A percentile compares a stretch with the other conserved stretches of the same genome.
phyloP scores from a whole-genome alignment of 1,140 invertebrate species.

The Aphelenchoides fujianensis region DNA sequence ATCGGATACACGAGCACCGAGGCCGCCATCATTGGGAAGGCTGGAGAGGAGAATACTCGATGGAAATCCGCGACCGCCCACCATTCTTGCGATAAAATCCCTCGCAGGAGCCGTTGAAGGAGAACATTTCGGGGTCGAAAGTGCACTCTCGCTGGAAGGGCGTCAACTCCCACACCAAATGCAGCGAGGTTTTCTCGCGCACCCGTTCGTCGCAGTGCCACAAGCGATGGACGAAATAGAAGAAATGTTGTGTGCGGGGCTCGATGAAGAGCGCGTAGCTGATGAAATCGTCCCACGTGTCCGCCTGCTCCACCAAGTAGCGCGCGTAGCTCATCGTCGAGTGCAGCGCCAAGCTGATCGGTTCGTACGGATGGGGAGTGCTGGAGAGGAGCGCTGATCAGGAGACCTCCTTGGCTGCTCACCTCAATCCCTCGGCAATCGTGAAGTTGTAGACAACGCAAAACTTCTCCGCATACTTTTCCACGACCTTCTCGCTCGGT shows the following conservation, averaged over 20 bases:
- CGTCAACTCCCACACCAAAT: constrained; percentile 23
- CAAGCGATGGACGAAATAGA: neutral
- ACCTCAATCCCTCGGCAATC: constrained; percentile 21
- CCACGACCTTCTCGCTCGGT: neutral
- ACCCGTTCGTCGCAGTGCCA: constrained; percentile 12
- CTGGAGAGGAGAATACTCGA: constrained; percentile 7
- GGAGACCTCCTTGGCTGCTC: neutral
- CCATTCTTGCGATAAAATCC: neutral
- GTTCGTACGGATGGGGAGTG: neutral
- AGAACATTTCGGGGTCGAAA: constrained; percentile 14
- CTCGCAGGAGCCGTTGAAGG: neutral
- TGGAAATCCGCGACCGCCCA: neutral
- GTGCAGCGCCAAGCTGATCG: constrained; percentile 22
- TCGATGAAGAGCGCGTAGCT: constrained; percentile 22
- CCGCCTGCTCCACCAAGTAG: constrained; percentile 1
- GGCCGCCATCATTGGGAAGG: constrained; percentile 5
- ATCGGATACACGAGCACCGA: constrained; percentile 31
- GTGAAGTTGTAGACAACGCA: constrained; percentile 26
- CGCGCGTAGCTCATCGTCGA: constrained; percentile 16
- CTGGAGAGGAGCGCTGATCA: neutral
- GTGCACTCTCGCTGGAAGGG: constrained; percentile 14
- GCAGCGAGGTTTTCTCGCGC: constrained; percentile 14
- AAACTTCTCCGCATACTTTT: constrained; percentile 8
- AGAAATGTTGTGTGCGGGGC: neutral
- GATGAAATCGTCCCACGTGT: constrained; percentile 28